Evolutionary conservation across 2,113 vertebrate genomes (phyloP), one percentile per base, ranked within the genome.

Genomic region (Mobula birostris): DNA sequence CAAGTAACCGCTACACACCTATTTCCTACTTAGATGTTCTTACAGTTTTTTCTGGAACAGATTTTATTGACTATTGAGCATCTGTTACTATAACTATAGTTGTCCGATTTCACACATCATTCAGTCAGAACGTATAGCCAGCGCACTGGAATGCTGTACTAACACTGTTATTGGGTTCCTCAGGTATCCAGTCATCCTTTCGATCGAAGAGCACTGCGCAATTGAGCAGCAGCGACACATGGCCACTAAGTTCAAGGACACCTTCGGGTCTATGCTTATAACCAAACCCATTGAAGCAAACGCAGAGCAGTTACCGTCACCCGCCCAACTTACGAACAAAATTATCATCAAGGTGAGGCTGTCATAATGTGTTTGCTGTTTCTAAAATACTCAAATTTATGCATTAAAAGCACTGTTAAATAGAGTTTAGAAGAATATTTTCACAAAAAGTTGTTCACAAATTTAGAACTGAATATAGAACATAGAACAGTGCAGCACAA

Each of bases 181-280:
- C 95, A 99, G 99, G 21, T 99, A 97, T 95, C 99, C 99, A 0
- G 95, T 99, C 91, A 98, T 99, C 95, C 97, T 99, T 95, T 99
- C 99, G 77, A 99, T 99, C 0, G 99, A 99, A 96, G 98, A 99
- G 95, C 99, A 99, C 91, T 99, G 99, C 17, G 95, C 96, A 0
- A 70, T 99, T n/a, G 98, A 98, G 68, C 98, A 99, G 95, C 99
- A 99, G 96, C 97, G 98, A 32, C 96, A 99, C 95, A 99, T 99
- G 97, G 98, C 99, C 95, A 97, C 95, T 4, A 97, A 98, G 87
- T 99, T 99, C 96, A 98, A 96, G 95, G 98, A 98, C 0, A 97
- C 98, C 3, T 97, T 99, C 56, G 98, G 98, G 29, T 98, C 98
- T 95, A 97, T 98, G 94, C 97, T 99, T 94, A 96, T 99, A 74